phyloP scores from a whole-genome alignment of 2,888 invertebrate genomes.

The Anoncus sp. region DNA sequence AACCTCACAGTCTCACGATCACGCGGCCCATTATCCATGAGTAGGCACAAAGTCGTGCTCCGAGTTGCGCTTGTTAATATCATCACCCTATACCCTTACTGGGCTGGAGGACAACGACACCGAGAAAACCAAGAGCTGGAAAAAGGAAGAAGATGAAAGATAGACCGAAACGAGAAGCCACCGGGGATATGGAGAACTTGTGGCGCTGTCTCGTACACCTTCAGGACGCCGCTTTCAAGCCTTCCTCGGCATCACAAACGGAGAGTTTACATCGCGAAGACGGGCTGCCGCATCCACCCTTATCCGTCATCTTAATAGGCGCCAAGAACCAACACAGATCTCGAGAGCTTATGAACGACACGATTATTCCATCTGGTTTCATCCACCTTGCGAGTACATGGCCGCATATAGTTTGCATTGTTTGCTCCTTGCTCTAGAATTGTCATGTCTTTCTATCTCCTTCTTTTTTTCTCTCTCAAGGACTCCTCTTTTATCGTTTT shows the following conservation, averaged over 20 bases:
- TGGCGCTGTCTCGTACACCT: slow-evolving; percentile 73
- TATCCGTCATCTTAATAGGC: slow-evolving; percentile 80
- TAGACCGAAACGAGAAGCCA: slow-evolving; percentile 43
- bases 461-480: slow-evolving; percentile 32
- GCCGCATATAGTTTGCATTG: not conserved
- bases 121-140: slow-evolving; percentile 20
- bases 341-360: slow-evolving; percentile 78
- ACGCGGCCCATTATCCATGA: slow-evolving; percentile 63
- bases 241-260: not conserved
- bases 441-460: slow-evolving; percentile 27
- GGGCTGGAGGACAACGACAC: no score
- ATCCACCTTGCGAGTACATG: slow-evolving; percentile 41
- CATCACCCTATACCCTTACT: slow-evolving; percentile 49
- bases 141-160: slow-evolving; percentile 12
- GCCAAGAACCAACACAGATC: slow-evolving; percentile 72
- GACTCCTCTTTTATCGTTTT: slow-evolving; percentile 4
- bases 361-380: slow-evolving; percentile 76
- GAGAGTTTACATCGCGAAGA: not conserved
- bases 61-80: slow-evolving; percentile 64
- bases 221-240: slow-evolving; percentile 62
- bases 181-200: slow-evolving; percentile 11
- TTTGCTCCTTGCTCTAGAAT: not conserved
- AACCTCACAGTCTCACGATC: slow-evolving; percentile 58
- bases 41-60: slow-evolving; percentile 67
- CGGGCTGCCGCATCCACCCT: slow-evolving; percentile 60